phyloP scores from a whole-genome alignment of 2,888 invertebrate species.

The Ferdinandea cuprea region DNA sequence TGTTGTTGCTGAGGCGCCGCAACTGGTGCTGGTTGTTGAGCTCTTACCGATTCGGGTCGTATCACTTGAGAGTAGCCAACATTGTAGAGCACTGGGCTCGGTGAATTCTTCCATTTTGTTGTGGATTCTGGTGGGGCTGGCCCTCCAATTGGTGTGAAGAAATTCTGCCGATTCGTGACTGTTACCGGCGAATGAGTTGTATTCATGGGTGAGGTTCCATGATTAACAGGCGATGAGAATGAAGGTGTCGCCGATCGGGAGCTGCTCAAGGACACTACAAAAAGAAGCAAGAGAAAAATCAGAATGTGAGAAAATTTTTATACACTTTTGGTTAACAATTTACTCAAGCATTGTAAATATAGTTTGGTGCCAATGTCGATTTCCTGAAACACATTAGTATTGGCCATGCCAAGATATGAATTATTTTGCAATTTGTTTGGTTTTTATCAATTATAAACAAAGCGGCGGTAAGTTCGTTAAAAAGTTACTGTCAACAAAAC shows the following conservation, averaged over 20 bases:
- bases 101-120: constrained; percentile 82
- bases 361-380: constrained; percentile 81
- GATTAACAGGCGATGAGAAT: constrained; percentile 90
- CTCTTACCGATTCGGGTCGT: constrained; percentile 79
- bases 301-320: background rate
- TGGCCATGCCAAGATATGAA: constrained; percentile 75
- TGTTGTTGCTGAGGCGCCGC: constrained; percentile 72
- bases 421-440: constrained; percentile 30
- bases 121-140: constrained; percentile 70
- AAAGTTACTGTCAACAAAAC: constrained; percentile 43
- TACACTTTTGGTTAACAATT: background rate
- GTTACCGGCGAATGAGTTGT: constrained; percentile 87
- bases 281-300: constrained; percentile 42
- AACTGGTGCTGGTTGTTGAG: constrained; percentile 75
- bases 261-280: constrained; percentile 93
- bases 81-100: constrained; percentile 82
- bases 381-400: constrained; percentile 80
- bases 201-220: constrained; percentile 87
- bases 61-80: constrained; percentile 80
- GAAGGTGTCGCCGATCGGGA: constrained; percentile 97
- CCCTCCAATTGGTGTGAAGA: constrained; percentile 93
- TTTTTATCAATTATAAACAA: constrained; percentile 74
- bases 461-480: constrained; percentile 15
- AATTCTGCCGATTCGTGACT: constrained; percentile 90
- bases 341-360: constrained; percentile 82